Evolutionary conservation across 2,888 invertebrate genomes (phyloP).

Genomic region (Chironomus tentans): DNA sequence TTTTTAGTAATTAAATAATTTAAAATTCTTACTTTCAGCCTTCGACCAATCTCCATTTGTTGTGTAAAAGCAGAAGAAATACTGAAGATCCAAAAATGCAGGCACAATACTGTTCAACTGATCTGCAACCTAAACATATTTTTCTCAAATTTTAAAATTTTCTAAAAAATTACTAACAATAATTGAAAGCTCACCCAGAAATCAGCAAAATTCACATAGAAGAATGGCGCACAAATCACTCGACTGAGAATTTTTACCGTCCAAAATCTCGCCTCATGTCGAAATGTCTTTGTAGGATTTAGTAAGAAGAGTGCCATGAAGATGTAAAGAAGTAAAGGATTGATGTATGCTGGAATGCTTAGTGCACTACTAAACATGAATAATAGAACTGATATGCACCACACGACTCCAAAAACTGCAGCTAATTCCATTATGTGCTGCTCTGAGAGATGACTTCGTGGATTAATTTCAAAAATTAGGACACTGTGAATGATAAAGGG

Average conservation of each 20-base stretch:
- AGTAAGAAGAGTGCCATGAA: constrained; percentile 60
- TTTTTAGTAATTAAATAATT: not conserved
- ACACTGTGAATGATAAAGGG: constrained; percentile 43
- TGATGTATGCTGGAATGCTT: constrained; percentile 65
- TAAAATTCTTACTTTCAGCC: constrained; percentile 38
- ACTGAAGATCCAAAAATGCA: constrained; percentile 70
- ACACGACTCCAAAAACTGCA: constrained; percentile 64
- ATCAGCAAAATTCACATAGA: constrained; percentile 71
- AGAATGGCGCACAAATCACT: constrained; percentile 63
- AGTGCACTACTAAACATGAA: constrained; percentile 56
- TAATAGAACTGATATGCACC: constrained; percentile 57
- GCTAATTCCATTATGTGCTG: constrained; percentile 71
- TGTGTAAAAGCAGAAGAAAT: constrained; percentile 66
- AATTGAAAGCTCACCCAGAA: constrained; percentile 59
- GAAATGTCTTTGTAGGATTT: constrained; percentile 67
- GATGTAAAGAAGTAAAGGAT: constrained; percentile 59
- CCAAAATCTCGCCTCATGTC: constrained; percentile 71
- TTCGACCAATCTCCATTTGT: constrained; percentile 50
- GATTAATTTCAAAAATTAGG: constrained; percentile 73
- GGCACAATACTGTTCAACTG: constrained; percentile 70
- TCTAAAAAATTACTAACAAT: too few species aligned
- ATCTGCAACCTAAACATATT: constrained; percentile 64
- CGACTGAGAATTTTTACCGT: constrained; percentile 49
- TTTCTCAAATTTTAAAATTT: too few species aligned
- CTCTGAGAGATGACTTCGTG: constrained; percentile 64